Conservation (phyloP, 92 coral and sea anemone genomes). For the Umimayanthus chanpuru region DNA sequence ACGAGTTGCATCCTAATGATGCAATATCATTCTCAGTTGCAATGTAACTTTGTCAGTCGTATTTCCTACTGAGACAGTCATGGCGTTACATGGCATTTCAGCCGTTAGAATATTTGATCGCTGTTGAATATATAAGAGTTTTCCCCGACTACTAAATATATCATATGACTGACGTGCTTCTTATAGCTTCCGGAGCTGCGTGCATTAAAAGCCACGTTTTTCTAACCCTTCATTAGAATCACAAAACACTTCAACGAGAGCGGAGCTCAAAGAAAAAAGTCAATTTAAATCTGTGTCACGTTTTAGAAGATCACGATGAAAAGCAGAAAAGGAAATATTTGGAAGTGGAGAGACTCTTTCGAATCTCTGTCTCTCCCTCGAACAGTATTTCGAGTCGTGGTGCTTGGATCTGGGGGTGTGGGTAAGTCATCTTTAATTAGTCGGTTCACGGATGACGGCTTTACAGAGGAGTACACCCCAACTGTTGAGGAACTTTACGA, state of each 20-base stretch:
- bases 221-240: background rate
- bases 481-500: constrained; percentile 94
- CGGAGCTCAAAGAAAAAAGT: background rate
- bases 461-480: constrained; percentile 74
- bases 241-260: constrained; percentile 12
- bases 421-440: constrained; percentile 89
- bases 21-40: background rate
- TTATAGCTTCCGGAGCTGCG: constrained; percentile 27
- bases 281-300: background rate
- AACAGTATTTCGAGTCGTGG: constrained; percentile 83
- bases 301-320: constrained; percentile 22
- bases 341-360: constrained; percentile 59
- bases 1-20: background rate
- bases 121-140: background rate
- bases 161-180: constrained; percentile 30
- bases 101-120: background rate
- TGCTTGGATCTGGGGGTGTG: constrained; percentile 94
- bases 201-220: background rate
- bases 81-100: constrained; percentile 25
- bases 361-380: constrained; percentile 76
- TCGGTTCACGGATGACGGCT: constrained; percentile 73
- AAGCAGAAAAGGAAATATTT: constrained; percentile 34
- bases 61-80: background rate
- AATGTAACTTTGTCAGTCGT: background rate
- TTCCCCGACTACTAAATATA: constrained; percentile 36